These are phyloP conservation scores for Colaptes auratus DNA, from an alignment of 2,113 vertebrate genomes.

Conservation along the genomic window DNA sequence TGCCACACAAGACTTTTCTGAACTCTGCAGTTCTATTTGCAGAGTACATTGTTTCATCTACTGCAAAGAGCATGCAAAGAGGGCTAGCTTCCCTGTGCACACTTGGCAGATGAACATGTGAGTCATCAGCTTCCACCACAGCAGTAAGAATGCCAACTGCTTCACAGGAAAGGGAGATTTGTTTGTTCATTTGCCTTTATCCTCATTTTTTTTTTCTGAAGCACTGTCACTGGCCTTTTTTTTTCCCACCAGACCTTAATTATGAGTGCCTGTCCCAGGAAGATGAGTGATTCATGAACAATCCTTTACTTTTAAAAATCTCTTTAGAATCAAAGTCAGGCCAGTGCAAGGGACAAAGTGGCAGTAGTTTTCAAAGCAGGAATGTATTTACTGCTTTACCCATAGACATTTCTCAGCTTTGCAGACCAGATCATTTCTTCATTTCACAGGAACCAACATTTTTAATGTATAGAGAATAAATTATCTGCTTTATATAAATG, in stretches of 20 bases:
- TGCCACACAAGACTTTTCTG: background rate
- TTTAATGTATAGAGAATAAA: background rate
- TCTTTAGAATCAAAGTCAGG: background rate
- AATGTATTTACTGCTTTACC: background rate
- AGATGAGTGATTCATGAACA: background rate
- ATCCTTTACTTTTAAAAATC: background rate
- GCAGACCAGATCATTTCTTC: background rate
- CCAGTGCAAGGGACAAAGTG: background rate
- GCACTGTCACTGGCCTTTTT: background rate
- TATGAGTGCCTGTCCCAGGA: background rate
- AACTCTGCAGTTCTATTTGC: conserved; percentile 42
- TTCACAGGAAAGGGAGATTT: background rate
- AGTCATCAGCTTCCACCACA: conserved; percentile 54
- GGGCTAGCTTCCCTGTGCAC: conserved; percentile 5
- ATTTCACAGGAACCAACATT: background rate
- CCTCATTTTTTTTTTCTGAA: background rate
- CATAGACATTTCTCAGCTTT: background rate
- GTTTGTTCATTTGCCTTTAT: background rate
- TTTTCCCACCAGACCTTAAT: background rate
- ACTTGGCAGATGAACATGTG: conserved; percentile 35
- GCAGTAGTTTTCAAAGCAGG: background rate
- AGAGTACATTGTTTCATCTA: conserved; percentile 11
- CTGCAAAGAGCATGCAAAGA: conserved; percentile 42
- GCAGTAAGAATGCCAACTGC: background rate
- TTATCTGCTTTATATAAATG: background rate